Evolutionary conservation across 2,797 vertebrate species (phyloP).

Genomic region (Rhincodon typus): DNA sequence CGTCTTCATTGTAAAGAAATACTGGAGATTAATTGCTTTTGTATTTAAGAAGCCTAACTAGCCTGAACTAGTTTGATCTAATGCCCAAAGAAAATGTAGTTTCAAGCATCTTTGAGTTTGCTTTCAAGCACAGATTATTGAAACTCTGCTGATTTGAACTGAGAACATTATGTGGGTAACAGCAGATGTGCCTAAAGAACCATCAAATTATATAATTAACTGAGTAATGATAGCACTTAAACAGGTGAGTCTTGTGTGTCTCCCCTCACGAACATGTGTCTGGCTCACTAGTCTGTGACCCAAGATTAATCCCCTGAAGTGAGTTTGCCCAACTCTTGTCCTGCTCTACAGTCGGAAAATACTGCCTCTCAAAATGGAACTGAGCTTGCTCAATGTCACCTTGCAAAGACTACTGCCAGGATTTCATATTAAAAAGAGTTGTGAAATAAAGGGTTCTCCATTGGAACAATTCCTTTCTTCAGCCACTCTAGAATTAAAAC

Average conservation of each 20-base stretch:
- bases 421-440: not conserved
- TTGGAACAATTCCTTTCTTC: not conserved
- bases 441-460: not conserved
- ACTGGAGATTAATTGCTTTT: not conserved
- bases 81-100: not conserved
- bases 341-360: not conserved
- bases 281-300: not conserved
- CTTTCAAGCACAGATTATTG: not conserved
- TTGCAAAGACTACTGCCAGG: not conserved
- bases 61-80: not conserved
- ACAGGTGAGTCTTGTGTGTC: not conserved
- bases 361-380: not conserved
- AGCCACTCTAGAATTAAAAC: not conserved
- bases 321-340: not conserved
- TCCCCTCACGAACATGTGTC: not conserved
- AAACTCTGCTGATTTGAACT: not conserved
- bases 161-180: not conserved
- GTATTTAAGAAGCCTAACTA: not conserved
- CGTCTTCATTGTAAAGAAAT: not conserved
- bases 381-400: not conserved
- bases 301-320: not conserved
- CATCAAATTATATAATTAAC: not conserved
- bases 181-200: not conserved
- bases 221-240: not conserved
- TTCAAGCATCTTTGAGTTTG: not conserved